Evolutionary conservation across 2,888 invertebrate genomes (phyloP), one percentile per base, ranked within the genome.

Genomic region (Dioctria rufipes): DNA sequence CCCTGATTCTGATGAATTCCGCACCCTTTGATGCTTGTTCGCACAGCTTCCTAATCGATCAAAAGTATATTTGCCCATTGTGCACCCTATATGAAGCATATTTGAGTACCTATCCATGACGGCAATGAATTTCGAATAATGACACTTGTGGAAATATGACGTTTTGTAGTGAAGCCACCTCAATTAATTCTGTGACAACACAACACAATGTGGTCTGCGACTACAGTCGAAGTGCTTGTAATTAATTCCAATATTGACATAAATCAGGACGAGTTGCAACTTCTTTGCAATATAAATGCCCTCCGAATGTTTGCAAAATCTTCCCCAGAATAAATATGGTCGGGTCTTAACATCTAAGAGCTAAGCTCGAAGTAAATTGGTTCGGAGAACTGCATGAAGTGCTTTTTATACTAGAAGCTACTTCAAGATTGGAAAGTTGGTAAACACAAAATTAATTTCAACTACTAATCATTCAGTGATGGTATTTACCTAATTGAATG

Each of bases 401-500:
- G 9, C 49, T 49, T 46, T 77, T 25, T 63, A 49, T 46, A 46
- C 58, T 37, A 63, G 46, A 63, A 63, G 42, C 49, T 60, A 80
- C 82, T 81, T 25, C 80, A 80, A 82, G 81, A 82, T 80, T 78
- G 80, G 82, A 83, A 82, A 83, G 81, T 81, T 82, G 58, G 83
- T 81, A 84, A 84, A 84, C 83, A 83, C 81, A 83, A 84, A 84
- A 84, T 84, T 84, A 84, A 84, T 84, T 84, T 84, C 82, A 84
- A 84, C 84, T 83, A 83, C 84, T 83, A 84, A 84, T 83, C 84
- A 84, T 83, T 77, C 82, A 82, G 81, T 83, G 84, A 84, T 82
- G 83, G 82, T 84, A 84, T 84, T 84, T 84, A 84, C 83, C 83
- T 84, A 84, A 84, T 84, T 84, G 83, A 83, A 84, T 83, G 84